Conservation (phyloP, 2,113 vertebrate genomes). For the Pituophis catenifer region DNA sequence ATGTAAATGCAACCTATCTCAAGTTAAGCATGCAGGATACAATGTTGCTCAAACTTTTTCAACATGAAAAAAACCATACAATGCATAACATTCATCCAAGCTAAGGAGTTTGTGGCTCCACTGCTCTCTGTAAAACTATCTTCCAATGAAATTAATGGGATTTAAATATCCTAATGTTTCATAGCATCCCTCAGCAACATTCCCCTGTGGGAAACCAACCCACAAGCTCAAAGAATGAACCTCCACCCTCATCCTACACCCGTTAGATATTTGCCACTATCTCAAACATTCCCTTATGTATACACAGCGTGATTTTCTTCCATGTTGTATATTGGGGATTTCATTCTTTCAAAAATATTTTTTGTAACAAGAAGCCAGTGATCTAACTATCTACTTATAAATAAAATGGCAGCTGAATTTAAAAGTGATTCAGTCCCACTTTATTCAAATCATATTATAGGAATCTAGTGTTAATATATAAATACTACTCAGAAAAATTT, state of each 20-base stretch:
- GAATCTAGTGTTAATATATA: neutral
- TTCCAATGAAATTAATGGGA: neutral
- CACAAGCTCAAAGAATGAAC: neutral
- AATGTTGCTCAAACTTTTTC: neutral
- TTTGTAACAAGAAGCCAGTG: accelerated
- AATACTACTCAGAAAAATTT: neutral
- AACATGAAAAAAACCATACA: neutral
- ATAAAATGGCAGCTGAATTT: neutral
- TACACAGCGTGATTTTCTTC: too few species aligned
- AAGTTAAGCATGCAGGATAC: neutral
- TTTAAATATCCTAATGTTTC: neutral
- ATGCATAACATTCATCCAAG: neutral
- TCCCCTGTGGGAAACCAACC: neutral
- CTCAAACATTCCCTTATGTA: neutral
- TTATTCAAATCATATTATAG: neutral
- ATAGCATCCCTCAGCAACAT: neutral
- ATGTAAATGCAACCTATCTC: neutral
- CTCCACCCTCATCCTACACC: neutral
- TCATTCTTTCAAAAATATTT: accelerated
- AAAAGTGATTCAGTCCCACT: neutral
- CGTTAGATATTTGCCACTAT: neutral
- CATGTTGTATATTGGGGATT: neutral
- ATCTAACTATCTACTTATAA: neutral
- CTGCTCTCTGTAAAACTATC: neutral
- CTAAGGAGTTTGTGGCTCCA: neutral